Conservation (phyloP, 1,140 invertebrate genomes). For the Coelopa frigida region DNA sequence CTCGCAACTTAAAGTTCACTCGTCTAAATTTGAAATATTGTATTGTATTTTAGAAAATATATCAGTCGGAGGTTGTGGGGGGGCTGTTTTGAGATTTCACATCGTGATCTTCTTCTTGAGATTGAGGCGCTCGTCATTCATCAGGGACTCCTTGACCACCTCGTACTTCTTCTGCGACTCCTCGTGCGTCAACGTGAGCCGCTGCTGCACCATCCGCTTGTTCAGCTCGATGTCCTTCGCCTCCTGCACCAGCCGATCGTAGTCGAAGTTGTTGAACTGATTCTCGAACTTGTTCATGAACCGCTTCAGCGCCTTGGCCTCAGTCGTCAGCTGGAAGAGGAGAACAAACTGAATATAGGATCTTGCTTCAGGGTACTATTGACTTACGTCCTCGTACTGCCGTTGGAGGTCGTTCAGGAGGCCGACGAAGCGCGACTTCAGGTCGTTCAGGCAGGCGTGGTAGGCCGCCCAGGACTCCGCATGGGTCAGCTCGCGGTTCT, state of each 20-base stretch:
- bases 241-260: constrained; percentile 32
- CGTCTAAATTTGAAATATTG: too few relatives aligned
- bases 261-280: constrained; percentile 40
- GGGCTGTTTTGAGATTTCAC: neutral
- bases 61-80: too few relatives aligned
- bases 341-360: neutral
- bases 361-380: neutral
- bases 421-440: constrained; percentile 47
- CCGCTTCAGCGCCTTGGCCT: constrained; percentile 32
- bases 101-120: constrained; percentile 5
- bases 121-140: constrained; percentile 27
- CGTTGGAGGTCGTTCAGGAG: constrained; percentile 50
- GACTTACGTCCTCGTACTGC: constrained; percentile 47
- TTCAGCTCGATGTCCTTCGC: constrained; percentile 35
- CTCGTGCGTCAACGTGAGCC: constrained; percentile 33
- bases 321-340: constrained; percentile 27
- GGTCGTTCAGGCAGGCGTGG: constrained; percentile 51
- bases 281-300: constrained; percentile 40
- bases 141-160: constrained; percentile 27
- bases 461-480: constrained; percentile 43
- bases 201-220: constrained; percentile 41
- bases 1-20: too few relatives aligned
- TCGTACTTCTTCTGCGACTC: constrained; percentile 41
- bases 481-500: constrained; percentile 35
- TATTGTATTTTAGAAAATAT: too few relatives aligned